Evolutionary conservation across 1,140 invertebrate species (phyloP).

Genomic region (Trichomalopsis sarcophagae): DNA sequence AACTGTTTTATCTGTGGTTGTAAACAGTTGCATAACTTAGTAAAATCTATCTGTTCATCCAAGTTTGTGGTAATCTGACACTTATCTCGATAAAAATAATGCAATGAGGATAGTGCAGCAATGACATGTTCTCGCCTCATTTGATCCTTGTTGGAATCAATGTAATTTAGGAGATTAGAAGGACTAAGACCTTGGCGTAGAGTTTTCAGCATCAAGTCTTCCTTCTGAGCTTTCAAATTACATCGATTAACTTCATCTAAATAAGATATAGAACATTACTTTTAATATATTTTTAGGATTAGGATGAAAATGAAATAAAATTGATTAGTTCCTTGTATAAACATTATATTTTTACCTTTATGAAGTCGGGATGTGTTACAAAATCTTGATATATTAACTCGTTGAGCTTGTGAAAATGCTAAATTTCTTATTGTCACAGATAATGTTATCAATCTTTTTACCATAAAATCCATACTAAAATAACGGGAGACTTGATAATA

Average conservation of each 20-base stretch:
- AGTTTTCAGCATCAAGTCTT: constrained; percentile 30
- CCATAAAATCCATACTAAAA: constrained; percentile 42
- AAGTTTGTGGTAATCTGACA: neutral
- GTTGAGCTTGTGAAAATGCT: constrained; percentile 36
- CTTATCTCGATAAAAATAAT: constrained; percentile 42
- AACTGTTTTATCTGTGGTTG: constrained; percentile 72
- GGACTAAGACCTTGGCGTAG: constrained; percentile 33
- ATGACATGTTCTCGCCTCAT: constrained; percentile 33
- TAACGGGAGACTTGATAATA: neutral
- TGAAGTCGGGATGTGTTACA: constrained; percentile 9
- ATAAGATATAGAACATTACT: neutral
- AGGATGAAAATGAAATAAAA: neutral
- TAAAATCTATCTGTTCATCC: constrained; percentile 39
- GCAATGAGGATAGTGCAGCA: constrained; percentile 27
- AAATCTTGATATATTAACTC: constrained; percentile 26
- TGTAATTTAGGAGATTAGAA: constrained; percentile 40
- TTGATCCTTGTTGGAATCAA: constrained; percentile 39
- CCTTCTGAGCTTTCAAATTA: constrained; percentile 19
- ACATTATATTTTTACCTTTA: constrained; percentile 19
- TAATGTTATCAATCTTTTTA: constrained; percentile 44
- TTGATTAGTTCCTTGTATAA: neutral
- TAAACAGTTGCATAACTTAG: constrained; percentile 19
- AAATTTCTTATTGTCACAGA: constrained; percentile 40
- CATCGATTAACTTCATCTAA: constrained; percentile 34
- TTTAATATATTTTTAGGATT: neutral